A percentile compares a stretch with the other conserved stretches of the same genome.
Conservation (phyloP, 2,113 vertebrate species). For the Nanorana parkeri region DNA sequence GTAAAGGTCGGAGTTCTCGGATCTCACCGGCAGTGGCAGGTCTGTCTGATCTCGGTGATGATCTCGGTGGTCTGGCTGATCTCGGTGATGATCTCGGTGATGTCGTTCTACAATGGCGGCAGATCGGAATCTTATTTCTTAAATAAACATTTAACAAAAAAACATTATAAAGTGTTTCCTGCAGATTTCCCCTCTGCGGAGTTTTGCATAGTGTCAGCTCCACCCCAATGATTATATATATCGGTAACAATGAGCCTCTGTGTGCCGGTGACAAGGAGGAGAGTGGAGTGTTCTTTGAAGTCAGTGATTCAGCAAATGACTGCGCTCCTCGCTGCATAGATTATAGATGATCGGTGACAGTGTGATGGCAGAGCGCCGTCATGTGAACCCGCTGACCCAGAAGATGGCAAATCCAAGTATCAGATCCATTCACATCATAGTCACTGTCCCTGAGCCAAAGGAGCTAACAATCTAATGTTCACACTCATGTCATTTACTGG, state of each 20-base stretch:
- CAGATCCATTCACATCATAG: too few relatives aligned
- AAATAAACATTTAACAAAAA: slow-evolving; percentile 8
- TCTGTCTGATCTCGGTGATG: too few relatives aligned
- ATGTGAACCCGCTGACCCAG: not conserved
- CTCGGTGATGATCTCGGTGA: too few relatives aligned
- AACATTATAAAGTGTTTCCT: not conserved
- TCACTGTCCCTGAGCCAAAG: too few relatives aligned
- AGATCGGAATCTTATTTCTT: not conserved
- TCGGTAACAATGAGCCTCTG: slow-evolving; percentile 29
- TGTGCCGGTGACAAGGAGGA: slow-evolving; percentile 22
- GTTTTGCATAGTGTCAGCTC: slow-evolving; percentile 31
- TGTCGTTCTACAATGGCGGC: not conserved
- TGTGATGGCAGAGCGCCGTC: not conserved
- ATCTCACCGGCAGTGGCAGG: too few relatives aligned
- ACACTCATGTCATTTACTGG: too few relatives aligned
- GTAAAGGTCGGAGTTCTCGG: too few relatives aligned
- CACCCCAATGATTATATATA: slow-evolving; percentile 27
- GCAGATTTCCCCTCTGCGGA: not conserved
- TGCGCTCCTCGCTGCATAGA: not conserved
- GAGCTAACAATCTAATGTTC: too few relatives aligned
- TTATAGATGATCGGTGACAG: not conserved
- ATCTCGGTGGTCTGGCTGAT: too few relatives aligned
- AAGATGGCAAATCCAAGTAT: too few relatives aligned
- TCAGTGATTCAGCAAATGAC: slow-evolving; percentile 1
- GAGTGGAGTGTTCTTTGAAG: slow-evolving; percentile 2